These are phyloP conservation scores for Andrena marginata DNA, from an alignment of 2,888 invertebrate species.

Conservation along the genomic window DNA sequence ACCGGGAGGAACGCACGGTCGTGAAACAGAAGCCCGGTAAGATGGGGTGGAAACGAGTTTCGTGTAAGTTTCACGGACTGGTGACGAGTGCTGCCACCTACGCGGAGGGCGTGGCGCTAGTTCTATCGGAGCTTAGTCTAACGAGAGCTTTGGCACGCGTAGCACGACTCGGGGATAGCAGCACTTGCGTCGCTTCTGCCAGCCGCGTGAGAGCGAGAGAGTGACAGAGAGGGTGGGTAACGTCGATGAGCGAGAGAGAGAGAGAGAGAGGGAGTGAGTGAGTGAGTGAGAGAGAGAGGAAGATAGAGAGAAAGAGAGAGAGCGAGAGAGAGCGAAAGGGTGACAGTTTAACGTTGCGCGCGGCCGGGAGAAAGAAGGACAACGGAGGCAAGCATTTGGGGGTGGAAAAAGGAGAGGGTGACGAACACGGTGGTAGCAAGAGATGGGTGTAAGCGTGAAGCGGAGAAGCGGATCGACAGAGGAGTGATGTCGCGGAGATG, in stretches of 20 bases:
- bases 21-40: neutral
- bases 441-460: slow-evolving; percentile 48
- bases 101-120: slow-evolving; percentile 82
- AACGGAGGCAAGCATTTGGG: slow-evolving; percentile 21
- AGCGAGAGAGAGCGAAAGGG: slow-evolving; percentile 17
- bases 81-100: slow-evolving; percentile 74
- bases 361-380: neutral
- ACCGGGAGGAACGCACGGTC: slow-evolving; percentile 4
- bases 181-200: slow-evolving; percentile 46
- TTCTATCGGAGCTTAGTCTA: slow-evolving; percentile 76
- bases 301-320: slow-evolving; percentile 11
- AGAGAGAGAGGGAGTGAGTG: slow-evolving; percentile 38
- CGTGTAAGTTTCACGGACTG: slow-evolving; percentile 45
- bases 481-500: slow-evolving; percentile 58
- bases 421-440: slow-evolving; percentile 21
- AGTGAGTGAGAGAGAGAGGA: slow-evolving; percentile 18
- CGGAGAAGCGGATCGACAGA: slow-evolving; percentile 32
- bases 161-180: slow-evolving; percentile 65
- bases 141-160: slow-evolving; percentile 79
- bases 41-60: slow-evolving; percentile 13
- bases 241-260: neutral
- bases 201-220: slow-evolving; percentile 52
- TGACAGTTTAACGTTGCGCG: slow-evolving; percentile 23
- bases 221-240: slow-evolving; percentile 16
- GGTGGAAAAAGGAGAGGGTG: slow-evolving; percentile 32